Conservation (phyloP, 1,140 invertebrate genomes). For the Trypoxylus dichotomus region DNA sequence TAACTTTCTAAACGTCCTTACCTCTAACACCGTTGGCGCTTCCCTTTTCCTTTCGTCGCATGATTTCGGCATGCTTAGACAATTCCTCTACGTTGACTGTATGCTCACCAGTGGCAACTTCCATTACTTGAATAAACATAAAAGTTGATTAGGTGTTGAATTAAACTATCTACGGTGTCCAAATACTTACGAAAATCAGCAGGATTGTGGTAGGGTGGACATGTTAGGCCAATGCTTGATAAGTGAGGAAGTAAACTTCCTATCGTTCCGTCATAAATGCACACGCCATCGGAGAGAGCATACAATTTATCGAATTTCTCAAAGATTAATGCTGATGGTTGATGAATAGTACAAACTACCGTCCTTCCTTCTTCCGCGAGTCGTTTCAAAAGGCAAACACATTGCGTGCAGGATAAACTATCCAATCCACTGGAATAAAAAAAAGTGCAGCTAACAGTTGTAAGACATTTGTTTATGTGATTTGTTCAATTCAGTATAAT, state of each 20-base stretch:
- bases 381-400: conserved; percentile 77
- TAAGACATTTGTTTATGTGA: not conserved
- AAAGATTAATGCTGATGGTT: conserved; percentile 91
- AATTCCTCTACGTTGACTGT: conserved; percentile 60
- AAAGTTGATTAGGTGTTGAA: not conserved
- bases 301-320: conserved; percentile 96
- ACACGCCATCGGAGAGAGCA: conserved; percentile 83
- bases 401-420: conserved; percentile 87
- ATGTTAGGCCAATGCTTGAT: conserved; percentile 72
- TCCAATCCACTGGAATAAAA: conserved; percentile 78
- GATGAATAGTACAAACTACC: conserved; percentile 95
- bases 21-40: not conserved
- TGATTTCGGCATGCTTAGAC: conserved; percentile 46
- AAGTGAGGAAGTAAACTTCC: conserved; percentile 81
- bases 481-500: too few species aligned
- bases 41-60: not conserved
- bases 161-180: not conserved
- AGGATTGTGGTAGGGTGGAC: conserved; percentile 94
- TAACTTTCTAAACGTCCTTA: not conserved
- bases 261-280: conserved; percentile 83
- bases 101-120: conserved; percentile 77
- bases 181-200: conserved; percentile 83
- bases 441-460: too few species aligned
- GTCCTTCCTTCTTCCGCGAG: conserved; percentile 86
- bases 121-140: conserved; percentile 66